A percentile compares a stretch with the other conserved stretches of the same genome.
phyloP scores from a whole-genome alignment of 92 coral and sea anemone genomes.

The Zoanthus solanderi region DNA sequence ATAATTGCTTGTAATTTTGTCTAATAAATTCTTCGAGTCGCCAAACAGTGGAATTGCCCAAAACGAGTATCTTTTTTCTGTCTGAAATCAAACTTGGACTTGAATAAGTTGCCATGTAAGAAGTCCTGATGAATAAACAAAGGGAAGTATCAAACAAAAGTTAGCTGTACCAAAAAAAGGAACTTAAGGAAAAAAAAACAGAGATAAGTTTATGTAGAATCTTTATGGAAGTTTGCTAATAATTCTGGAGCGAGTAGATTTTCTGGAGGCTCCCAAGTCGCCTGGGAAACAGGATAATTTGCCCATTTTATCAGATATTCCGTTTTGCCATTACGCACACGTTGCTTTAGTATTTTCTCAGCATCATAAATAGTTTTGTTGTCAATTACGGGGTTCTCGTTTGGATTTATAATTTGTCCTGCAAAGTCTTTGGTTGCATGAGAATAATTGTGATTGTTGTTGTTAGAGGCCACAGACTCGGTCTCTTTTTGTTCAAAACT shows the following conservation, averaged over 20 bases:
- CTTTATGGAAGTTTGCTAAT: neutral
- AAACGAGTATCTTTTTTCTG: conserved; percentile 9
- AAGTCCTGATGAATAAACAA: conserved; percentile 9
- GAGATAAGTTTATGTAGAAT: neutral
- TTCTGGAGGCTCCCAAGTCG: conserved; percentile 40
- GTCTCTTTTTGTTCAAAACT: conserved; percentile 22
- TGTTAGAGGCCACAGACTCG: neutral
- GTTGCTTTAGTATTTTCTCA: conserved; percentile 8
- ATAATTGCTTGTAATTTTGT: neutral
- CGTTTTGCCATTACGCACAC: conserved; percentile 10
- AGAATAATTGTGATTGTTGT: neutral
- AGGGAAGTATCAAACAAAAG: neutral
- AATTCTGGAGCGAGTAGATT: neutral
- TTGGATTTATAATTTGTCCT: neutral
- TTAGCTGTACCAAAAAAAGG: neutral
- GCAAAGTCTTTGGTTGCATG: neutral
- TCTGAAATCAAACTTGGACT: neutral
- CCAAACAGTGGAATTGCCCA: conserved; percentile 43
- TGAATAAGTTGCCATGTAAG: neutral
- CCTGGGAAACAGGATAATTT: conserved; percentile 6
- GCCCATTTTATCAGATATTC: conserved; percentile 48
- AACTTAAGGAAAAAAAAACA: neutral
- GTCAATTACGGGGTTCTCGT: conserved; percentile 21
- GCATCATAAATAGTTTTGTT: conserved; percentile 40
- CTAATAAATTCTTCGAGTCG: conserved; percentile 10